A percentile compares a stretch with the other conserved stretches of the same genome.
Conservation (phyloP, 2,888 invertebrate species). For the Drosophila rellima region DNA sequence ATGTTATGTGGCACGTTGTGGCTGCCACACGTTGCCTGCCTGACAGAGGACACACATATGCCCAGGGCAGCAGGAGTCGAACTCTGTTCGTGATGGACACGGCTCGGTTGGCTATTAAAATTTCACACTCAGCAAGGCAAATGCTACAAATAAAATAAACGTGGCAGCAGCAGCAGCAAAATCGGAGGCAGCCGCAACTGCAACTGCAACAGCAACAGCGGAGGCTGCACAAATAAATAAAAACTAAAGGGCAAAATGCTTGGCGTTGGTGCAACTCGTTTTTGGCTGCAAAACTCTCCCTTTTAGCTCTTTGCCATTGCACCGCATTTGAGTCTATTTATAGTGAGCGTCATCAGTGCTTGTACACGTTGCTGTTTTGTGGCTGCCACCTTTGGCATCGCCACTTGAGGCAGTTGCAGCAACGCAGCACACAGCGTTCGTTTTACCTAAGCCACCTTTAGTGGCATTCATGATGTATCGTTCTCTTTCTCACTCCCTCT, state of each 20-base stretch:
- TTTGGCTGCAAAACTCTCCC: constrained; percentile 40
- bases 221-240: constrained; percentile 71
- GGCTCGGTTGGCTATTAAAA: constrained; percentile 82
- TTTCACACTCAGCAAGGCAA: constrained; percentile 81
- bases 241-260: constrained; percentile 72
- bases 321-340: constrained; percentile 55
- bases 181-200: constrained; percentile 20
- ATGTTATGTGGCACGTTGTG: constrained; percentile 19
- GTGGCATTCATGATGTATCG: constrained; percentile 20
- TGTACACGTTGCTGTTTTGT: constrained; percentile 31
- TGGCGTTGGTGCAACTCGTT: constrained; percentile 31
- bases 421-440: constrained; percentile 10
- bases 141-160: constrained; percentile 81
- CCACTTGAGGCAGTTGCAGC: constrained; percentile 61
- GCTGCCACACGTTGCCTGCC: constrained; percentile 30
- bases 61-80: constrained; percentile 54
- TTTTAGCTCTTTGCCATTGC: constrained; percentile 27
- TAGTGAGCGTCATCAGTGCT: constrained; percentile 35
- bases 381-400: constrained; percentile 70
- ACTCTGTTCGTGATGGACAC: constrained; percentile 64
- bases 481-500: neutral
- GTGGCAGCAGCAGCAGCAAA: constrained; percentile 42
- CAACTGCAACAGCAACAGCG: neutral
- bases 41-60: constrained; percentile 70
- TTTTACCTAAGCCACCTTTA: constrained; percentile 65